These are phyloP conservation scores for Gasterosteus nipponicus DNA, from an alignment of 2,113 vertebrate genomes.

Conservation along the genomic window DNA sequence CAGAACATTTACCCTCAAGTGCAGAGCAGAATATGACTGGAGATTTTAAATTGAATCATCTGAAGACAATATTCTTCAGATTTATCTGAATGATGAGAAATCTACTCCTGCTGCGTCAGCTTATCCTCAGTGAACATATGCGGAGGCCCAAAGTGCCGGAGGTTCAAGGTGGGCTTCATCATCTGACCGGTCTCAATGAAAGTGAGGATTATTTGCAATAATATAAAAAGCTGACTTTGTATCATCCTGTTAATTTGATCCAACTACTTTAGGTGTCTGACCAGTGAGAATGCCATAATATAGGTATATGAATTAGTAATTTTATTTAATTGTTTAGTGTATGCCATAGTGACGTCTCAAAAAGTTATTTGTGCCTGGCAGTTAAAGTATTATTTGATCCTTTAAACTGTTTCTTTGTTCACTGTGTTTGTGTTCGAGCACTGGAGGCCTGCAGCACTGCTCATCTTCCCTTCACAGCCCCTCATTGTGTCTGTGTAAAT, in stretches of 20 bases:
- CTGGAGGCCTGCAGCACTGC: background rate
- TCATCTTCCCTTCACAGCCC: background rate
- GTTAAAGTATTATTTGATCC: background rate
- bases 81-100: background rate
- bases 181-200: background rate
- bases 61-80: conserved; percentile 7
- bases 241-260: background rate
- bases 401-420: background rate
- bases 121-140: conserved; percentile 22
- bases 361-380: background rate
- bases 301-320: background rate
- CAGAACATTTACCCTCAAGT: background rate
- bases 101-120: conserved; percentile 17
- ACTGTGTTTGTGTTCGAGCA: background rate
- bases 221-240: background rate
- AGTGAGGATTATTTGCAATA: conserved; percentile 1
- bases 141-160: conserved; percentile 8
- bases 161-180: background rate
- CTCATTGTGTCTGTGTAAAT: background rate
- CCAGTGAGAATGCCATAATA: background rate
- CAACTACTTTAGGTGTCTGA: background rate
- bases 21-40: background rate
- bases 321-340: too few relatives aligned
- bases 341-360: background rate
- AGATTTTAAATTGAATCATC: conserved; percentile 13